These are phyloP conservation scores for Zeus faber DNA, from an alignment of 2,113 vertebrate genomes.

Conservation along the genomic window DNA sequence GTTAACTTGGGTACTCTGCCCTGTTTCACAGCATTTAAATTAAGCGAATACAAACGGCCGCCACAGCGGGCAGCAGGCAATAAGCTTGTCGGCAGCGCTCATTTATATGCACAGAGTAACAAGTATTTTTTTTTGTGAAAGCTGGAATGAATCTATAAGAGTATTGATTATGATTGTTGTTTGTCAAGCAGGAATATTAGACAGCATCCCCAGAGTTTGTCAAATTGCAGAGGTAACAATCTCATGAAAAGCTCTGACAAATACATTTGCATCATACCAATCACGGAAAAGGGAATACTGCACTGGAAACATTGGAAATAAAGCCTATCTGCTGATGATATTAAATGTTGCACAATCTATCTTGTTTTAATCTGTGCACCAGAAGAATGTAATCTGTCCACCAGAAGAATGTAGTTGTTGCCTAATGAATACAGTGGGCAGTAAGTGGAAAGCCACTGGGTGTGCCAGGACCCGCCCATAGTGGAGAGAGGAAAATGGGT, in stretches of 20 bases:
- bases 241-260: slow-evolving; percentile 31
- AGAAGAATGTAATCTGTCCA: slow-evolving; percentile 19
- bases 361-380: slow-evolving; percentile 23
- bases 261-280: slow-evolving; percentile 3
- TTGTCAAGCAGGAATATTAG: too few species aligned
- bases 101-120: neutral
- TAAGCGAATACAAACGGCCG: neutral
- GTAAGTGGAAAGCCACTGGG: slow-evolving; percentile 35
- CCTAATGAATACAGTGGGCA: slow-evolving; percentile 12
- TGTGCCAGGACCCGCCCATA: slow-evolving; percentile 27
- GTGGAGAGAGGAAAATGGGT: slow-evolving; percentile 20
- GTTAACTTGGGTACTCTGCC: neutral
- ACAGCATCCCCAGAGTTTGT: slow-evolving; percentile 14
- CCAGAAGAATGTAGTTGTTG: slow-evolving; percentile 18
- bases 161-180: too few species aligned
- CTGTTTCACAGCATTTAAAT: neutral
- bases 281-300: slow-evolving; percentile 22
- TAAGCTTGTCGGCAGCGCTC: neutral
- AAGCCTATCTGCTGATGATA: slow-evolving; percentile 22
- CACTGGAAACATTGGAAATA: slow-evolving; percentile 36
- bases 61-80: too few species aligned
- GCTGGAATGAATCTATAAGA: too few species aligned
- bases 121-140: neutral
- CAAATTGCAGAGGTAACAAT: slow-evolving; percentile 19
- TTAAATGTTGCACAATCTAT: slow-evolving; percentile 37